Evolutionary conservation across 1,140 invertebrate species (phyloP).

Genomic region (Cepaea nemoralis): DNA sequence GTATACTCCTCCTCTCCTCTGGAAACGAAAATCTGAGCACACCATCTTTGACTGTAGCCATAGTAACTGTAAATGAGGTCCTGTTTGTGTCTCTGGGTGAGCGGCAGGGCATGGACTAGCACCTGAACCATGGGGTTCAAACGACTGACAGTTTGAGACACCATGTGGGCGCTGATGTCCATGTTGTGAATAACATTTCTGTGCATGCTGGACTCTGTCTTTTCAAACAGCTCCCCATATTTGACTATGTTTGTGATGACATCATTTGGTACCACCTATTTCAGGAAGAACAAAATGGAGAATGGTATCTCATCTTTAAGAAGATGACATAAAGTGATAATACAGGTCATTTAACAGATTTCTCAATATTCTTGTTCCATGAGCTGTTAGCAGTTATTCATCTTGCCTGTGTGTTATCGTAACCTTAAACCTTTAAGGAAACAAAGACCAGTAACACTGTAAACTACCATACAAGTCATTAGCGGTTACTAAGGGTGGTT

Average conservation of each 20-base stretch:
- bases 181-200: constrained; percentile 51
- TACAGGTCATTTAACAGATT: too few species aligned
- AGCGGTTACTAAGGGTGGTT: too few species aligned
- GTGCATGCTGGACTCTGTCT: constrained; percentile 43
- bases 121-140: constrained; percentile 56
- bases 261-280: constrained; percentile 27
- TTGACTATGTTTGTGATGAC: constrained; percentile 7
- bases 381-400: too few species aligned
- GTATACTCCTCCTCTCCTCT: constrained; percentile 51
- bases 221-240: constrained; percentile 37
- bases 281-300: neutral
- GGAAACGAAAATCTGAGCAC: constrained; percentile 57
- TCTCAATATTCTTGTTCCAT: too few species aligned
- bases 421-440: too few species aligned
- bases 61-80: constrained; percentile 45
- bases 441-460: too few species aligned
- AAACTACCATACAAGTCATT: too few species aligned
- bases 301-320: too few species aligned
- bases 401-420: too few species aligned
- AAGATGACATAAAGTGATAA: too few species aligned
- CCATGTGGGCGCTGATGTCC: constrained; percentile 59
- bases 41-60: constrained; percentile 49
- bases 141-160: constrained; percentile 47
- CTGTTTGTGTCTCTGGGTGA: constrained; percentile 38
- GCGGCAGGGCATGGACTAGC: constrained; percentile 54